Conservation (phyloP, 2,888 invertebrate genomes). For the Dorcus hopei region DNA sequence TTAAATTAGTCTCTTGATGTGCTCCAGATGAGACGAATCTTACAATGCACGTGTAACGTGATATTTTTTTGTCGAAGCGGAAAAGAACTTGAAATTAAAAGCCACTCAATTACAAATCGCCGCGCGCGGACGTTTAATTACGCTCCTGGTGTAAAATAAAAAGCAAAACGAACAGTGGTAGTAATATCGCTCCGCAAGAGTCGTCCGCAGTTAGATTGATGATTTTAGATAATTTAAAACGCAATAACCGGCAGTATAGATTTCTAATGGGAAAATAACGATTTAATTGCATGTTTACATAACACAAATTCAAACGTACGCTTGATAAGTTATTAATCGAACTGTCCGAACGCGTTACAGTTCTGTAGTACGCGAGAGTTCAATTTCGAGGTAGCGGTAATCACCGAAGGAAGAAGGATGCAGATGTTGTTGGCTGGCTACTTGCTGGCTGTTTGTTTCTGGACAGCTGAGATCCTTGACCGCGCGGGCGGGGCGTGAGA, state of each 20-base stretch:
- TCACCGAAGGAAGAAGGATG: slow-evolving; percentile 1
- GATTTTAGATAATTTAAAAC: too few relatives aligned
- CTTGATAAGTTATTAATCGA: slow-evolving; percentile 9
- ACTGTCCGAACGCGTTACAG: slow-evolving; percentile 3
- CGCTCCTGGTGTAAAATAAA: too few relatives aligned
- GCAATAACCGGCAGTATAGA: not conserved
- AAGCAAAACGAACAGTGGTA: too few relatives aligned
- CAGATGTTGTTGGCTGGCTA: slow-evolving; percentile 1
- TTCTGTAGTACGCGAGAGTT: not conserved
- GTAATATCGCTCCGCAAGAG: too few relatives aligned
- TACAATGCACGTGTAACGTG: too few relatives aligned
- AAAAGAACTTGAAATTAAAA: too few relatives aligned
- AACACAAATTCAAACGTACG: not conserved
- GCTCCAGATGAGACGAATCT: too few relatives aligned
- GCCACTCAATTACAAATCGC: too few relatives aligned
- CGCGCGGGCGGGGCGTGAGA: slow-evolving; percentile 32
- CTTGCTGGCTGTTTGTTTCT: slow-evolving; percentile 14
- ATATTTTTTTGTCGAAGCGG: too few relatives aligned
- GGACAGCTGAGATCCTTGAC: slow-evolving; percentile 25
- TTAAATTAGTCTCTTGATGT: too few relatives aligned
- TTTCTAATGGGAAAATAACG: not conserved
- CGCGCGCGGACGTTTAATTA: too few relatives aligned
- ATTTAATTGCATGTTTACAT: slow-evolving; percentile 2
- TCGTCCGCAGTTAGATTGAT: too few relatives aligned
- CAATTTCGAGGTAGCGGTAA: slow-evolving; percentile 7